Percentiles rank a stretch among this genome's conserved stretches.
phyloP scores from a whole-genome alignment of 2,888 invertebrate species.

The Noctua fimbriata region DNA sequence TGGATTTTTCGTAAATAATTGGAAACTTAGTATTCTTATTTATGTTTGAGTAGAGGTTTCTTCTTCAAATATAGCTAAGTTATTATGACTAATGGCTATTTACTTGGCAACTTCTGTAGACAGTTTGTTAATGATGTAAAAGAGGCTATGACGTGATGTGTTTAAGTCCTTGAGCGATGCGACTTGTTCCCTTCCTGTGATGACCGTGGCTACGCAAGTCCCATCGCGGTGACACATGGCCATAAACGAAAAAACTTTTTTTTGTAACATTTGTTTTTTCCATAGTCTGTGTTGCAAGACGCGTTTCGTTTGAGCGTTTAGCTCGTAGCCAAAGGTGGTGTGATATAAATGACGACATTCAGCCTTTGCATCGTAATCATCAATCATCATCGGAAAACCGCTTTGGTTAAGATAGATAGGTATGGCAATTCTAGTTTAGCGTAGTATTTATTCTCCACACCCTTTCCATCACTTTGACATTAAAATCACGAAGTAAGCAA shows the following conservation, averaged over 20 bases:
- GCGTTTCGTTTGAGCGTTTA: background rate
- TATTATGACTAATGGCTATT: background rate
- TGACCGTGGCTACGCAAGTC: background rate
- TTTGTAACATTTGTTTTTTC: background rate
- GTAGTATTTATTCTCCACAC: background rate
- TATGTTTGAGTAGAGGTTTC: background rate
- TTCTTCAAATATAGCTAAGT: background rate
- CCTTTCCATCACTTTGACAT: background rate
- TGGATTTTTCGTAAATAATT: background rate
- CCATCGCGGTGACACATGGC: background rate
- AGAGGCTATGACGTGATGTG: no score
- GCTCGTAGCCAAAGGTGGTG: background rate
- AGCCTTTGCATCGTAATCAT: background rate
- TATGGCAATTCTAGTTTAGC: background rate
- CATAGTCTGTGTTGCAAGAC: background rate
- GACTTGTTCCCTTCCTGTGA: background rate
- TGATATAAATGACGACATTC: background rate
- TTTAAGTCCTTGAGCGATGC: background rate
- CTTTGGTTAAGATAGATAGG: background rate
- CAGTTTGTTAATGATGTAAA: background rate
- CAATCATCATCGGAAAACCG: background rate
- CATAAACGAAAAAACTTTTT: background rate
- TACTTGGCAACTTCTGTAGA: background rate
- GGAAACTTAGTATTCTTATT: background rate
- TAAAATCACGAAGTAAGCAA: slow-evolving; percentile 2